Percentiles rank a stretch among this genome's conserved stretches.
Conservation (phyloP, 2,113 vertebrate genomes). For the Pandion haliaetus region DNA sequence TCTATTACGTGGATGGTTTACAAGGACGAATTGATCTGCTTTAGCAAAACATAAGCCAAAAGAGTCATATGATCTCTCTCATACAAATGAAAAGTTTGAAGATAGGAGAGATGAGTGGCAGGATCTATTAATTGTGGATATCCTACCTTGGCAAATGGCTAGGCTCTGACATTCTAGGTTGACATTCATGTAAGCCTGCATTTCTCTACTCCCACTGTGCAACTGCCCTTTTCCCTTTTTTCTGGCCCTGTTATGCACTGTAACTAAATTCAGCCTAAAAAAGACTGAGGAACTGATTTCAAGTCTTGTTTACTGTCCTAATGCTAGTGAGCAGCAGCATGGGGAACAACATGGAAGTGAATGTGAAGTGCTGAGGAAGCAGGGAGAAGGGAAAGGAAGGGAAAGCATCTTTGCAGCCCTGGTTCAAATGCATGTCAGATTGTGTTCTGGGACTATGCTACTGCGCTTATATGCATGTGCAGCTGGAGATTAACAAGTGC, state of each 20-base stretch:
- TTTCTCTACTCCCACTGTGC: background rate
- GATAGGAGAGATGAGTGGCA: background rate
- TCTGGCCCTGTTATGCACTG: background rate
- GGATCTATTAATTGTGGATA: background rate
- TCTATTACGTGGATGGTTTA: background rate
- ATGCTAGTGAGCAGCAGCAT: background rate
- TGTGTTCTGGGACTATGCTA: background rate
- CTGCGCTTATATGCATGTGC: rapidly evolving
- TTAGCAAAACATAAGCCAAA: background rate
- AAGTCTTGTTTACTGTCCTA: background rate
- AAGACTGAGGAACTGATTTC: background rate
- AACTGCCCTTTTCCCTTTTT: background rate
- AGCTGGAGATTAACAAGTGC: background rate
- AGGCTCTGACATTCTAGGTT: background rate
- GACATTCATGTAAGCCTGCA: background rate
- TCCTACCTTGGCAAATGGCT: background rate
- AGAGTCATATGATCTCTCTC: background rate
- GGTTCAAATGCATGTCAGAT: background rate
- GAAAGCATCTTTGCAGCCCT: background rate
- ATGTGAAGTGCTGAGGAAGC: background rate
- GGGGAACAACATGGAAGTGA: background rate
- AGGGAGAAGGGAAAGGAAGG: background rate
- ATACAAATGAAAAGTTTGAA: background rate
- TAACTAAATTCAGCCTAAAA: background rate
- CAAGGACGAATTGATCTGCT: background rate